These are phyloP conservation scores for Drosophila mauritiana DNA, from an alignment of 1,140 invertebrate species.

Conservation along the genomic window DNA sequence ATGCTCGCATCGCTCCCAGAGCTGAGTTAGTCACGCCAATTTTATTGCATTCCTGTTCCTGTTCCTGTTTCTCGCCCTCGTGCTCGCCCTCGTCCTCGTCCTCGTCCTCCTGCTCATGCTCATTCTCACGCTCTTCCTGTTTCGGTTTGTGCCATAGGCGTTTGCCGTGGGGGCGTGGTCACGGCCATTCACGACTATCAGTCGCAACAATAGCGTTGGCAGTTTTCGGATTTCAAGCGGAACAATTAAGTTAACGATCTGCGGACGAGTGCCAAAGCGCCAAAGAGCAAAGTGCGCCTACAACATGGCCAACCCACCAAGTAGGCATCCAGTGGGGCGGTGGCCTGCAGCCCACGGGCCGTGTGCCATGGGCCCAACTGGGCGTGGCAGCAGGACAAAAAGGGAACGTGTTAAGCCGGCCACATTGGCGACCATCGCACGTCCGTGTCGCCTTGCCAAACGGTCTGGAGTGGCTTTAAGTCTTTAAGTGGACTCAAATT, in stretches of 20 bases:
- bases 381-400: constrained; percentile 12
- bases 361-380: background rate
- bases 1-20: constrained; percentile 32
- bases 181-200: constrained; percentile 56
- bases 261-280: constrained; percentile 62
- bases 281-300: constrained; percentile 71
- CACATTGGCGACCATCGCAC: constrained; percentile 49
- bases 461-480: constrained; percentile 16
- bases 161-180: constrained; percentile 10
- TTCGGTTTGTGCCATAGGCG: background rate
- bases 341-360: too few relatives aligned
- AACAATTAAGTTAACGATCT: constrained; percentile 83
- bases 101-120: constrained; percentile 3
- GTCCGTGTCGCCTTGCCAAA: constrained; percentile 5
- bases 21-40: constrained; percentile 75
- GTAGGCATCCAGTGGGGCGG: background rate
- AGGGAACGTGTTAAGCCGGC: constrained; percentile 49
- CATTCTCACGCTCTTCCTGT: background rate
- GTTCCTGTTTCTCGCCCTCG: constrained; percentile 2
- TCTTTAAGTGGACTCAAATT: constrained; percentile 24
- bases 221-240: constrained; percentile 79
- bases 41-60: constrained; percentile 75
- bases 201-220: constrained; percentile 76
- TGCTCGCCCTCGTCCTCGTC: constrained; percentile 1
- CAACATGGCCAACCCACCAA: constrained; percentile 23